Evolutionary conservation across 2,797 vertebrate species (phyloP).

Genomic region (Chrysocyon brachyurus): DNA sequence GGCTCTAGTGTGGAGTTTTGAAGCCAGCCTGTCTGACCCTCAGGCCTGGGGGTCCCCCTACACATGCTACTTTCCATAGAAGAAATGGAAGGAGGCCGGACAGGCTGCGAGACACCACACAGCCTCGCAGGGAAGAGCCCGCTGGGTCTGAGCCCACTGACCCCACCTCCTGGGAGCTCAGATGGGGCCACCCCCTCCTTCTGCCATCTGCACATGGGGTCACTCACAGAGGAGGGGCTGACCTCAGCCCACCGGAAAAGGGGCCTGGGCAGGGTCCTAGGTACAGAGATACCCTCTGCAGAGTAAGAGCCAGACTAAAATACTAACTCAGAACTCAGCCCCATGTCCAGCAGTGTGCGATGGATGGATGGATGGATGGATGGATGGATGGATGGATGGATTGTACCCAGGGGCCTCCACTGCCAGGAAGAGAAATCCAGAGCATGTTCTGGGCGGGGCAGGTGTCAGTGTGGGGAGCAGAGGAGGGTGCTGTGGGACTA

Average conservation of each 20-base stretch:
- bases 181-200: background rate
- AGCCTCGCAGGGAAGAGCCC: too few species aligned
- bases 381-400: background rate
- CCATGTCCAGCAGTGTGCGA: fast-evolving
- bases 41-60: background rate
- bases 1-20: fast-evolving
- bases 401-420: background rate
- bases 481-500: background rate
- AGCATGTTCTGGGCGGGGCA: background rate
- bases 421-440: background rate
- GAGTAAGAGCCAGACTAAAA: background rate
- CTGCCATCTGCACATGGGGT: background rate
- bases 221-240: background rate
- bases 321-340: background rate
- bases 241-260: background rate
- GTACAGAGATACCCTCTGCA: background rate
- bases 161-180: background rate
- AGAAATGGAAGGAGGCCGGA: background rate
- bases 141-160: background rate
- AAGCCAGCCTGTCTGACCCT: background rate
- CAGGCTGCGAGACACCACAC: background rate
- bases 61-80: background rate
- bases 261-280: fast-evolving
- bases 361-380: background rate
- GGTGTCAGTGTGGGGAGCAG: background rate